These are phyloP conservation scores for Graphium colonna DNA, from an alignment of 2,888 invertebrate species.

Conservation along the genomic window DNA sequence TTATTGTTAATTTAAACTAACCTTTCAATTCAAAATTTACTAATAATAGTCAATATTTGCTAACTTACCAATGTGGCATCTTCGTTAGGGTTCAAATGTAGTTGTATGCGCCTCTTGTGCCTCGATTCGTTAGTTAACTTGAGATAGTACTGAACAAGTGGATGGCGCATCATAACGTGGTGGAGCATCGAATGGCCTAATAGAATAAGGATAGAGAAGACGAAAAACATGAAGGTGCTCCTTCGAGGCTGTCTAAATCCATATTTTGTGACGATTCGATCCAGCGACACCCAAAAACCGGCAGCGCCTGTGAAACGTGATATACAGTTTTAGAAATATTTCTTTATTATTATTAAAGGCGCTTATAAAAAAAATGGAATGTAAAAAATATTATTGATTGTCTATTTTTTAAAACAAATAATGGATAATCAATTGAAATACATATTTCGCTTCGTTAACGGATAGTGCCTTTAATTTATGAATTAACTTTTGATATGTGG, in stretches of 20 bases:
- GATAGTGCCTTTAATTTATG: too few relatives aligned
- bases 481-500: too few relatives aligned
- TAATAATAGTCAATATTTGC: constrained; percentile 2
- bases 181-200: constrained; percentile 89
- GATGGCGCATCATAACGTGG: constrained; percentile 87
- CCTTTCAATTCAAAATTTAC: too few relatives aligned
- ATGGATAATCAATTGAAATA: too few relatives aligned
- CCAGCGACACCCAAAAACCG: constrained; percentile 91
- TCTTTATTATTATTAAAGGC: constrained; percentile 5
- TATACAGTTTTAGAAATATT: not conserved
- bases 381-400: too few relatives aligned
- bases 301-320: constrained; percentile 83
- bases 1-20: too few relatives aligned
- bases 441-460: too few relatives aligned
- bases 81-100: constrained; percentile 91
- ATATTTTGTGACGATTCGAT: constrained; percentile 91
- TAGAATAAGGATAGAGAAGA: constrained; percentile 88
- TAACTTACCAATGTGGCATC: constrained; percentile 87
- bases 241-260: constrained; percentile 87
- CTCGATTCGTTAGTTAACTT: constrained; percentile 86
- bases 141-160: constrained; percentile 91
- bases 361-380: not conserved
- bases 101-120: constrained; percentile 86
- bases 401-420: too few relatives aligned
- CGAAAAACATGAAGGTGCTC: constrained; percentile 93